A percentile compares a stretch with the other conserved stretches of the same genome.
phyloP scores from a whole-genome alignment of 2,113 vertebrate species.

The Callipepla squamata region DNA sequence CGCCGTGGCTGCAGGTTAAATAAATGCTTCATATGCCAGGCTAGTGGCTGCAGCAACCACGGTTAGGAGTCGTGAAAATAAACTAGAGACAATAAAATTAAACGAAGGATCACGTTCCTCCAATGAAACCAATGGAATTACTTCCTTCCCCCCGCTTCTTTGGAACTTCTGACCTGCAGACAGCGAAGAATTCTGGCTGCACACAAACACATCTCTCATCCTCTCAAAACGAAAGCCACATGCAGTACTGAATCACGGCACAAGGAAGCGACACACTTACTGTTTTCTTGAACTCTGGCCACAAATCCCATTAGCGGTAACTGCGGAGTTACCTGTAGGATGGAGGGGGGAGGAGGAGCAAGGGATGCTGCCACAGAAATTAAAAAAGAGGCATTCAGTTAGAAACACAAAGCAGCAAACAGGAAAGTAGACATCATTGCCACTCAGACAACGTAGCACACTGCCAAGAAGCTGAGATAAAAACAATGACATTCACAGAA shows the following conservation, averaged over 20 bases:
- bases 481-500: background rate
- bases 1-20: background rate
- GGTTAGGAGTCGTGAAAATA: background rate
- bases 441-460: conserved; percentile 1
- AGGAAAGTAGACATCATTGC: conserved; percentile 28
- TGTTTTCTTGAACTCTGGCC: conserved; percentile 99
- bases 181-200: background rate
- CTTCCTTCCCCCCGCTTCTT: background rate
- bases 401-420: conserved; percentile 60
- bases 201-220: background rate
- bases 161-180: background rate
- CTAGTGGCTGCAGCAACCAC: background rate
- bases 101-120: background rate
- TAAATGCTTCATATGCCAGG: background rate
- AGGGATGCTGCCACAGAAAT: conserved; percentile 85
- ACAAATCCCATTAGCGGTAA: conserved; percentile 99
- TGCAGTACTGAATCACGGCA: conserved; percentile 68
- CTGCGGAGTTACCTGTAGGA: conserved; percentile 99
- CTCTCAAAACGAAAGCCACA: conserved; percentile 42
- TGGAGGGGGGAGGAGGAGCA: conserved; percentile 96
- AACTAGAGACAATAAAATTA: background rate
- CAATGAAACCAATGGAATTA: background rate
- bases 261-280: conserved; percentile 89
- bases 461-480: background rate
- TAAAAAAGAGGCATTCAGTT: conserved; percentile 72